Evolutionary conservation across 2,797 vertebrate species (phyloP).

Genomic region (Psittacula derbiana): DNA sequence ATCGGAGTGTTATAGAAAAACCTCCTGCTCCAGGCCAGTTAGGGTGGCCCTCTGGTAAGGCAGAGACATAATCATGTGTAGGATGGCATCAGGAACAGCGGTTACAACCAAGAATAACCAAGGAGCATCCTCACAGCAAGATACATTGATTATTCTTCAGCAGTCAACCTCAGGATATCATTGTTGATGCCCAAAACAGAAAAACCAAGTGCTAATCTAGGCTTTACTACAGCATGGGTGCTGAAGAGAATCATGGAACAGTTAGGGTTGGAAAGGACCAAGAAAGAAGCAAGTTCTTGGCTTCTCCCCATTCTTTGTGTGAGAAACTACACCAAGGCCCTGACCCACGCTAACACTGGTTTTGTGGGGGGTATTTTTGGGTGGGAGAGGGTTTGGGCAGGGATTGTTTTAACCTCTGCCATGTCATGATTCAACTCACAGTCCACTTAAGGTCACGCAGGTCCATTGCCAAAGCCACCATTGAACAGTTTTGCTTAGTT

Average conservation of each 20-base stretch:
- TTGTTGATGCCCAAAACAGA: background rate
- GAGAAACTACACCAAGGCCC: background rate
- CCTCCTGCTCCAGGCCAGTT: background rate
- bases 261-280: too few species aligned
- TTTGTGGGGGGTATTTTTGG: accelerated
- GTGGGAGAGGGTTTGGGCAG: background rate
- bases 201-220: background rate
- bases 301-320: background rate
- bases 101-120: background rate
- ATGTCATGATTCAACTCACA: background rate
- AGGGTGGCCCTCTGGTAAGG: too few species aligned
- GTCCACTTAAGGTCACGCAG: background rate
- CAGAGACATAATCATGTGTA: accelerated
- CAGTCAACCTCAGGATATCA: background rate
- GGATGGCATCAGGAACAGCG: background rate
- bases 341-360: accelerated
- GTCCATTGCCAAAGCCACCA: background rate
- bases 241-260: background rate
- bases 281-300: background rate
- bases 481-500: background rate
- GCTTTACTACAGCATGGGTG: background rate
- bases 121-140: background rate
- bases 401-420: background rate
- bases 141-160: background rate
- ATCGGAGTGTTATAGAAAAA: background rate